phyloP scores from a whole-genome alignment of 2,797 vertebrate genomes.

The Trachops cirrhosus region DNA sequence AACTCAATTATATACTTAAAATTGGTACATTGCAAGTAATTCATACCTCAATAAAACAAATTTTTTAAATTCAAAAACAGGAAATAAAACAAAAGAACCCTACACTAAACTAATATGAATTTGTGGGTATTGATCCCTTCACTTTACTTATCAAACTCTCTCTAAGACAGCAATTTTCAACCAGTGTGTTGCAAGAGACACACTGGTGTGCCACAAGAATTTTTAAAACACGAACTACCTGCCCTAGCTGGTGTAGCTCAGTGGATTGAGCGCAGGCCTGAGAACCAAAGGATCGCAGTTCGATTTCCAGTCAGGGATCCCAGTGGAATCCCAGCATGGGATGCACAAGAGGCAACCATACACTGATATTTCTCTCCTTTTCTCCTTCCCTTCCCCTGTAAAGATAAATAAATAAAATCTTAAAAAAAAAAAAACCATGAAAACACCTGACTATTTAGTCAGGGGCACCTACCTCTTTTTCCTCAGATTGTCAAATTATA shows the following conservation, averaged over 20 bases:
- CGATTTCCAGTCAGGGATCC: too few relatives aligned
- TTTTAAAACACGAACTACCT: background rate
- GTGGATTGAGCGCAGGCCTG: too few relatives aligned
- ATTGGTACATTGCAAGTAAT: background rate
- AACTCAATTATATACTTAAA: background rate
- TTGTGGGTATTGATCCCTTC: background rate
- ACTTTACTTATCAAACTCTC: background rate
- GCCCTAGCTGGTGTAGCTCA: too few relatives aligned
- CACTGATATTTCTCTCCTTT: too few relatives aligned
- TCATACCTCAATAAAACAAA: background rate
- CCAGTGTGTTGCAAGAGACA: background rate
- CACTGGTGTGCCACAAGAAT: background rate
- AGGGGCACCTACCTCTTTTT: background rate
- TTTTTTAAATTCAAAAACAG: background rate
- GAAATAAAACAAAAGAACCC: background rate
- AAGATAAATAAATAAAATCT: too few relatives aligned
- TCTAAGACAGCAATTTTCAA: background rate
- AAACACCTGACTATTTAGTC: background rate
- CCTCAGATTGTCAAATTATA: background rate
- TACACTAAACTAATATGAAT: background rate
- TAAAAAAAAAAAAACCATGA: too few relatives aligned
- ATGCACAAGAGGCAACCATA: too few relatives aligned
- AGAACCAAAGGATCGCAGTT: too few relatives aligned
- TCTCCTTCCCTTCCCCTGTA: too few relatives aligned
- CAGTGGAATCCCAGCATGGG: too few relatives aligned